Conservation (phyloP, 1,140 invertebrate genomes). For the Pseudomyrmex dendroicus region DNA sequence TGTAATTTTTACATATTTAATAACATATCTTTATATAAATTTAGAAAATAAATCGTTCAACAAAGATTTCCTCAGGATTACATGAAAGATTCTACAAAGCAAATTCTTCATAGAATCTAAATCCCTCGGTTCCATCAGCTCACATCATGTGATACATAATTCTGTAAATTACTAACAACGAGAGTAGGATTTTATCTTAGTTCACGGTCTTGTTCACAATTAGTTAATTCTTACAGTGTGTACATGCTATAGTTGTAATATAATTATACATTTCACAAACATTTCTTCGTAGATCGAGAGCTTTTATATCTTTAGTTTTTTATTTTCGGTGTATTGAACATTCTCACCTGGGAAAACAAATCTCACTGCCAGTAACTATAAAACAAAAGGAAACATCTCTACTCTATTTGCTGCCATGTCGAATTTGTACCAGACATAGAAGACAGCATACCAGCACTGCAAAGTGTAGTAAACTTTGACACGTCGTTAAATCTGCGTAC, state of each 20-base stretch:
- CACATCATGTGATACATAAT: slow-evolving; percentile 69
- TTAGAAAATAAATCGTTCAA: slow-evolving; percentile 39
- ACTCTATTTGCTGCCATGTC: slow-evolving; percentile 47
- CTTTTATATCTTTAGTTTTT: slow-evolving; percentile 29
- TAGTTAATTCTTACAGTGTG: slow-evolving; percentile 66
- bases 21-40: slow-evolving; percentile 35
- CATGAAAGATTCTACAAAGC: not conserved
- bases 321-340: slow-evolving; percentile 29
- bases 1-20: slow-evolving; percentile 47
- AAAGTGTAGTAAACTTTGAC: slow-evolving; percentile 23
- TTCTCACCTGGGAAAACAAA: slow-evolving; percentile 34
- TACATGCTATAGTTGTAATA: slow-evolving; percentile 59
- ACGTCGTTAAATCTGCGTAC: slow-evolving; percentile 14
- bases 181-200: slow-evolving; percentile 75
- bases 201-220: slow-evolving; percentile 67
- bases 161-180: slow-evolving; percentile 77
- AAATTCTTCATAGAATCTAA: slow-evolving; percentile 12
- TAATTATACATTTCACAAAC: slow-evolving; percentile 62
- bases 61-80: no score
- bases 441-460: slow-evolving; percentile 32
- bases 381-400: slow-evolving; percentile 17
- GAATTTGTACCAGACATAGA: slow-evolving; percentile 44
- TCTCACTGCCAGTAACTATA: slow-evolving; percentile 45
- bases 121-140: slow-evolving; percentile 68
- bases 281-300: slow-evolving; percentile 34